phyloP scores from a whole-genome alignment of 2,888 invertebrate genomes.

The Keiferia lycopersicella region DNA sequence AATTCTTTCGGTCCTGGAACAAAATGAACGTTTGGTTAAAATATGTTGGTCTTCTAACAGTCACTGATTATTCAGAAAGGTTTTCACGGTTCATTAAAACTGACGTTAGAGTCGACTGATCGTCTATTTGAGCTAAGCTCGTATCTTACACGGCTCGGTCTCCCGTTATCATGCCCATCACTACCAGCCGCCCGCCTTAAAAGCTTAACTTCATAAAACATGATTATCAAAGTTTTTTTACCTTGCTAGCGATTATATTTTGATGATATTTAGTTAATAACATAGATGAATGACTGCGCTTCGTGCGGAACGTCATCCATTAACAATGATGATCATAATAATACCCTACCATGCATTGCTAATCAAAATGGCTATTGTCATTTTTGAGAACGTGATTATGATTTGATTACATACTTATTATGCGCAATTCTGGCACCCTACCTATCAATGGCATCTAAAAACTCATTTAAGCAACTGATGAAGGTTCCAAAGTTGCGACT shows the following conservation, averaged over 20 bases:
- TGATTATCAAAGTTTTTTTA: background rate
- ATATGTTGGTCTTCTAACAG: too few species aligned
- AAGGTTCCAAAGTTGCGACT: slow-evolving; percentile 13
- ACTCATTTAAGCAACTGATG: slow-evolving; percentile 32
- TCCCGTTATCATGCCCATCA: too few species aligned
- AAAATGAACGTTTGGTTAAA: background rate
- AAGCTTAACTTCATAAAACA: background rate
- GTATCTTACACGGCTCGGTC: too few species aligned
- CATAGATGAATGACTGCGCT: slow-evolving; percentile 38
- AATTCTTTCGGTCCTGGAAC: slow-evolving; percentile 93
- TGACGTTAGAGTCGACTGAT: background rate
- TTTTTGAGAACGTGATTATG: background rate
- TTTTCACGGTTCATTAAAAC: too few species aligned
- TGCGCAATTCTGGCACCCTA: background rate
- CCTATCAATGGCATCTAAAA: slow-evolving; percentile 31
- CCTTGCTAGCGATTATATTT: background rate
- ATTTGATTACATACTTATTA: background rate
- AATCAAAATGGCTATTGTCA: background rate
- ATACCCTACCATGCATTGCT: background rate
- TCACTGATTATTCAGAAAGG: too few species aligned
- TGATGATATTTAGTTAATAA: slow-evolving; percentile 21
- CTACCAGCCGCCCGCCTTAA: too few species aligned
- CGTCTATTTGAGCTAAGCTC: background rate
- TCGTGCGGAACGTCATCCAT: background rate
- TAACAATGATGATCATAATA: background rate